A percentile compares a stretch with the other conserved stretches of the same genome.
Conservation (phyloP, 2,888 invertebrate species). For the Lochmaea crataegi region DNA sequence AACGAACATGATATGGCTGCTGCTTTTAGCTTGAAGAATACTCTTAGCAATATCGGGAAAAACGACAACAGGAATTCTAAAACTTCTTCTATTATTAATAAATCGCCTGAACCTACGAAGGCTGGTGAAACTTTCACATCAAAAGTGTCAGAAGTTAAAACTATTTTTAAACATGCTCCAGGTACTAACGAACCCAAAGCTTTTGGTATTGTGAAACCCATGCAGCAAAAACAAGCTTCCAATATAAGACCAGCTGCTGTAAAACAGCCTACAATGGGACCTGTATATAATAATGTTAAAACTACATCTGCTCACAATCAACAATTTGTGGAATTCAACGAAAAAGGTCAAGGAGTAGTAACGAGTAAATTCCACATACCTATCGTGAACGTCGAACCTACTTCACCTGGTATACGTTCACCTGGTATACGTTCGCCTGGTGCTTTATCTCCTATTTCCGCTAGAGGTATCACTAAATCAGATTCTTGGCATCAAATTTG, state of each 20-base stretch:
- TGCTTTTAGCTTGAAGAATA: constrained; percentile 68
- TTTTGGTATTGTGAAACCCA: constrained; percentile 52
- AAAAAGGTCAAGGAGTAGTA: constrained; percentile 63
- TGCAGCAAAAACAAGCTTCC: constrained; percentile 47
- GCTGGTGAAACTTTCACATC: constrained; percentile 3
- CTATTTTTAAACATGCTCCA: not conserved
- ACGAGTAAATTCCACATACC: constrained; percentile 65
- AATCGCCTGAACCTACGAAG: constrained; percentile 1
- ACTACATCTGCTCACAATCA: constrained; percentile 31
- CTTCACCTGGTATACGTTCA: constrained; percentile 37
- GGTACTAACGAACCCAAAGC: constrained; percentile 41
- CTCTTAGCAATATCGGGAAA: constrained; percentile 67
- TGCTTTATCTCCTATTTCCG: constrained; percentile 52
- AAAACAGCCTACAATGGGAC: constrained; percentile 20
- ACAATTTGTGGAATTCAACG: constrained; percentile 57
- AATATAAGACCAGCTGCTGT: not conserved
- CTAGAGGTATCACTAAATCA: constrained; percentile 72
- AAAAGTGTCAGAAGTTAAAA: constrained; percentile 16
- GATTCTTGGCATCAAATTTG: constrained; percentile 85
- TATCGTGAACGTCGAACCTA: constrained; percentile 53
- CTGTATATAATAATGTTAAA: constrained; percentile 47
- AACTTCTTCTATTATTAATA: constrained; percentile 22
- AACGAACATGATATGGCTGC: constrained; percentile 69
- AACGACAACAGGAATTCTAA: constrained; percentile 35
- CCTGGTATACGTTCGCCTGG: not conserved